Base-by-base conservation (phyloP, 2,113 vertebrate genomes). In the Polypterus bichir region DNA sequence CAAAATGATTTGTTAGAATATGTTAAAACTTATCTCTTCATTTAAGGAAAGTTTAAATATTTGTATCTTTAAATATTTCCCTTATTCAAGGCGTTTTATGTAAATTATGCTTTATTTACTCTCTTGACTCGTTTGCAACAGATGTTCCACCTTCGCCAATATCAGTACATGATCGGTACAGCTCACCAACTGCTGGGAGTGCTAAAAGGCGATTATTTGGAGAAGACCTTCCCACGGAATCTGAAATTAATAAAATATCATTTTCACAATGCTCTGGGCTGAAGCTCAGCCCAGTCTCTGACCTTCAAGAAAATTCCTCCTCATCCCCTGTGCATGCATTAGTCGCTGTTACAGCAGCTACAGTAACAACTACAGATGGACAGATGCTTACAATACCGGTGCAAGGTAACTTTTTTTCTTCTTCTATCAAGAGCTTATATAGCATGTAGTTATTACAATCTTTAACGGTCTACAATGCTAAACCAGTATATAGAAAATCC, bases 201-300 rank as follows among this genome's bases (percentile, higher is more conserved):
- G 96, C 93, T 1, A 98, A 95, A 62, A 89, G 95, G 2, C 90
- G 93, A 54, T 90, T 99, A 10, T 98, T 98, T 56, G 92, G 89
- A 5, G 95, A 98, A n/a, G 93, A 97, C 59, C 72, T 66, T 65
- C 69, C 84, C 69, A 65, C 73, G 58, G 81, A 83, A 60, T 70
- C 75, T n/a, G 74, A 75, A 48, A 44, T 71, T 11, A 87, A 86
- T 46, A 86, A 78, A 68, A 58, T 73, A 9, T 66, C 72, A 3
- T 48, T 81, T 44, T 71, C 70, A 0, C 85, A 89, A 61, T 74
- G 79, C 62, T 80, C 79, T 3, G 80, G 78, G 48, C 5, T 90
- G 58, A 87, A 79, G 65, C 75, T 87, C n/a, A 76, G 80, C 61
- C 74, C 60, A 69, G 59, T 0, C 66, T 73, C 46, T 74, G 67